These are phyloP conservation scores for Meloidogyne hapla DNA, from an alignment of 1,140 invertebrate species.

Conservation along the genomic window DNA sequence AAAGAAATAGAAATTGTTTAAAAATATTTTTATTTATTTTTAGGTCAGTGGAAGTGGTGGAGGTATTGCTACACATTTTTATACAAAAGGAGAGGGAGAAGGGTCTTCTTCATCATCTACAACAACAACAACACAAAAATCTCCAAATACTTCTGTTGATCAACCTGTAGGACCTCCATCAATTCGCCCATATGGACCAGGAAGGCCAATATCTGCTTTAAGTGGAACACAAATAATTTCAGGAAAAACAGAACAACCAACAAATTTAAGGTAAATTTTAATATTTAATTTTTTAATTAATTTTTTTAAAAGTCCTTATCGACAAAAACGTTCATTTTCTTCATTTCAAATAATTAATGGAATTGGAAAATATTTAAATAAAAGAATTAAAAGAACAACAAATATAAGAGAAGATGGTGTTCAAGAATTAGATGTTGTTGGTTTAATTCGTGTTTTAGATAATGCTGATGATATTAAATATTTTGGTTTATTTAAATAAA, in stretches of 20 bases:
- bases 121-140: slow-evolving; percentile 10
- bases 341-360: slow-evolving; percentile 1
- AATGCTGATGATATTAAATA: slow-evolving; percentile 53
- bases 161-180: slow-evolving; percentile 30
- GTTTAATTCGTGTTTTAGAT: slow-evolving; percentile 58
- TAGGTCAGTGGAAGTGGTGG: slow-evolving; percentile 12
- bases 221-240: slow-evolving; percentile 30
- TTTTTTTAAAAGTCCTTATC: background rate
- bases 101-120: background rate
- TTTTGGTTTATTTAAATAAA: slow-evolving; percentile 38
- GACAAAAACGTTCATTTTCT: background rate
- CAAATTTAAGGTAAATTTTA: background rate
- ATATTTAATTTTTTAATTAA: background rate
- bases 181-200: slow-evolving; percentile 35
- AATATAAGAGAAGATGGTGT: slow-evolving; percentile 15
- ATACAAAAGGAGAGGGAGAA: slow-evolving; percentile 2
- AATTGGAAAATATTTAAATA: slow-evolving; percentile 1
- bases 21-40: background rate
- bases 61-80: background rate
- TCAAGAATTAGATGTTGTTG: slow-evolving; percentile 58
- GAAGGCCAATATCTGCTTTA: slow-evolving; percentile 3
- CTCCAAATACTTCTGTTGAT: background rate
- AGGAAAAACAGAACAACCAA: slow-evolving; percentile 23
- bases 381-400: slow-evolving; percentile 7
- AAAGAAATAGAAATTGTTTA: background rate